Conservation (phyloP, 1,140 invertebrate species). For the Drosophila bocki region DNA sequence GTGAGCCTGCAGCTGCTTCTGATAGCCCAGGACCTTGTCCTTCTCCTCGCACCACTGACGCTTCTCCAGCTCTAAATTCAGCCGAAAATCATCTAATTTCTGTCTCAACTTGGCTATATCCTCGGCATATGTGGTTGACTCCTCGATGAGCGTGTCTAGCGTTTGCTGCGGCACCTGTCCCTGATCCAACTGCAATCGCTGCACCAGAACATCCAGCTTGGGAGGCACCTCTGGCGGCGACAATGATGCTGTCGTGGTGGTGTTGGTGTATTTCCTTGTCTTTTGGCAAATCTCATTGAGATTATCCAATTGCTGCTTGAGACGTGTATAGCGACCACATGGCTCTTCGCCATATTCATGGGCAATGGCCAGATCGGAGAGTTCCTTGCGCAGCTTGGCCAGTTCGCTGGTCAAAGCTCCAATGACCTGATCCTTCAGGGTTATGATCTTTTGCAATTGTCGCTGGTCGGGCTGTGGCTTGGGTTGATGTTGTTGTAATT, state of each 20-base stretch:
- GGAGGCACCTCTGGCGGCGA: conserved; percentile 9
- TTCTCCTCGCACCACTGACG: conserved; percentile 80
- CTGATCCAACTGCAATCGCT: conserved; percentile 53
- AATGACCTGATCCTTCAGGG: conserved; percentile 81
- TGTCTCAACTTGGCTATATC: conserved; percentile 78
- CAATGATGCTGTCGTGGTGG: neutral
- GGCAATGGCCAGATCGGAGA: conserved; percentile 81
- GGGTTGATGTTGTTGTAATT: conserved; percentile 24
- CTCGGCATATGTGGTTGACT: conserved; percentile 79
- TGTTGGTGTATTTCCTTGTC: conserved; percentile 60
- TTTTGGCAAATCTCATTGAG: conserved; percentile 82
- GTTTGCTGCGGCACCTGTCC: conserved; percentile 60
- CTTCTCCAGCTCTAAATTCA: conserved; percentile 80
- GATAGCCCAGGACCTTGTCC: conserved; percentile 79
- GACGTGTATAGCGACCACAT: conserved; percentile 76
- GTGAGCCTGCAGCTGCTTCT: conserved; percentile 80
- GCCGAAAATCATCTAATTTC: conserved; percentile 76
- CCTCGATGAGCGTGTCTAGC: conserved; percentile 77
- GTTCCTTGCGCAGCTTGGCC: conserved; percentile 81
- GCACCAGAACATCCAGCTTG: conserved; percentile 57
- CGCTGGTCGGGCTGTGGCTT: conserved; percentile 32
- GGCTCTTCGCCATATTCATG: conserved; percentile 84
- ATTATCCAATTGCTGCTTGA: conserved; percentile 82
- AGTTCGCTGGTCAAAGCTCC: conserved; percentile 78
- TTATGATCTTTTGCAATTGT: conserved; percentile 78